Conservation (phyloP, 2,888 invertebrate genomes). For the Andrena marginata region DNA sequence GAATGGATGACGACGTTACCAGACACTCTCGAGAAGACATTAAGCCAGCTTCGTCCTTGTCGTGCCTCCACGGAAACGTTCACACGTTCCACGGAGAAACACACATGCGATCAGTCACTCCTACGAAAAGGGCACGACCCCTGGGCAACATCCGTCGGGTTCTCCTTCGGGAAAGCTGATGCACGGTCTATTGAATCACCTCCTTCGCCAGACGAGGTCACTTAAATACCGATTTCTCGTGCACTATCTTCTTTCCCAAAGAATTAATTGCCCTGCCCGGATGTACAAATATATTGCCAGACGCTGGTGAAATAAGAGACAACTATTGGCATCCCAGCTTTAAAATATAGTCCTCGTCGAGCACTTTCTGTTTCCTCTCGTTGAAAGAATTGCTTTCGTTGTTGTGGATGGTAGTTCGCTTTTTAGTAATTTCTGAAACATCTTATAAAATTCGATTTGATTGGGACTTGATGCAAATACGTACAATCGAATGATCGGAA, state of each 20-base stretch:
- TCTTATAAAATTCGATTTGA: too few species aligned
- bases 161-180: conserved; percentile 50
- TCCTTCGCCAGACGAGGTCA: conserved; percentile 40
- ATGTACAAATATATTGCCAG: not conserved
- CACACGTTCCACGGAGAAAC: conserved; percentile 41
- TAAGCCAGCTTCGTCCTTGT: conserved; percentile 35
- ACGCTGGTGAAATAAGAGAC: not conserved
- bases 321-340: not conserved
- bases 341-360: not conserved
- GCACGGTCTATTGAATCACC: conserved; percentile 39
- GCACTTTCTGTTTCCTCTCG: not conserved
- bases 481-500: too few species aligned
- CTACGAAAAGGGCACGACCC: conserved; percentile 58
- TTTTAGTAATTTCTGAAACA: too few species aligned
- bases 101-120: conserved; percentile 42
- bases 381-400: not conserved
- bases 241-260: conserved; percentile 23
- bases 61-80: conserved; percentile 31
- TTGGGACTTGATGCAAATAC: too few species aligned
- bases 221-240: conserved; percentile 54
- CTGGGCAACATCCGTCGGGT: conserved; percentile 40
- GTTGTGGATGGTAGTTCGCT: not conserved
- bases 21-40: conserved; percentile 62
- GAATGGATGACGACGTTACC: conserved; percentile 55
- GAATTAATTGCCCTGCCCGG: conserved; percentile 35